phyloP scores from a whole-genome alignment of 2,888 invertebrate genomes.

The Campaea margaritaria region DNA sequence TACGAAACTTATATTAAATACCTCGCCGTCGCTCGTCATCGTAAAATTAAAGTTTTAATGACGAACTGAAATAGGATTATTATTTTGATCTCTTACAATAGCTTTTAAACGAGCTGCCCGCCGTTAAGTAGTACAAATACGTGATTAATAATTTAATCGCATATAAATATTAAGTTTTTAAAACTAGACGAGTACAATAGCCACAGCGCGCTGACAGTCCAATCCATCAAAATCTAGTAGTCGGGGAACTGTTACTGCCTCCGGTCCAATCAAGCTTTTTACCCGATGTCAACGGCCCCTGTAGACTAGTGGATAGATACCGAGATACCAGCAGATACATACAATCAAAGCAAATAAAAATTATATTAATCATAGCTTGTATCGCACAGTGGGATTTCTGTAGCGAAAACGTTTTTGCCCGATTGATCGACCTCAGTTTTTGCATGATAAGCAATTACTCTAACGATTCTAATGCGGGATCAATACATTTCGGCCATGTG shows the following conservation, averaged over 20 bases:
- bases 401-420: slow-evolving; percentile 60
- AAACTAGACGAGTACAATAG: slow-evolving; percentile 67
- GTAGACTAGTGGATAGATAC: slow-evolving; percentile 51
- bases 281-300: slow-evolving; percentile 70
- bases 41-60: slow-evolving; percentile 15
- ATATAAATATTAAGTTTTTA: slow-evolving; percentile 67
- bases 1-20: slow-evolving; percentile 16
- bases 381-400: slow-evolving; percentile 58
- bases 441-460: slow-evolving; percentile 75
- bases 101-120: slow-evolving; percentile 53
- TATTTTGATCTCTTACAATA: slow-evolving; percentile 48
- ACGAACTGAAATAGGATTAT: slow-evolving; percentile 33
- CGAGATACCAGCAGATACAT: slow-evolving; percentile 53
- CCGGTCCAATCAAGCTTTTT: slow-evolving; percentile 62
- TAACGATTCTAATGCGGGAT: slow-evolving; percentile 69
- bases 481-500: slow-evolving; percentile 63
- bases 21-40: slow-evolving; percentile 8
- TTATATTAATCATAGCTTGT: slow-evolving; percentile 68
- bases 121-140: slow-evolving; percentile 57
- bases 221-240: slow-evolving; percentile 70
- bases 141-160: slow-evolving; percentile 61
- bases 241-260: slow-evolving; percentile 64
- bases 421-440: slow-evolving; percentile 55
- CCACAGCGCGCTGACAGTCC: slow-evolving; percentile 55
- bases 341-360: slow-evolving; percentile 76